Evolutionary conservation across 2,797 vertebrate species (phyloP).

Genomic region (Galago senegalensis): DNA sequence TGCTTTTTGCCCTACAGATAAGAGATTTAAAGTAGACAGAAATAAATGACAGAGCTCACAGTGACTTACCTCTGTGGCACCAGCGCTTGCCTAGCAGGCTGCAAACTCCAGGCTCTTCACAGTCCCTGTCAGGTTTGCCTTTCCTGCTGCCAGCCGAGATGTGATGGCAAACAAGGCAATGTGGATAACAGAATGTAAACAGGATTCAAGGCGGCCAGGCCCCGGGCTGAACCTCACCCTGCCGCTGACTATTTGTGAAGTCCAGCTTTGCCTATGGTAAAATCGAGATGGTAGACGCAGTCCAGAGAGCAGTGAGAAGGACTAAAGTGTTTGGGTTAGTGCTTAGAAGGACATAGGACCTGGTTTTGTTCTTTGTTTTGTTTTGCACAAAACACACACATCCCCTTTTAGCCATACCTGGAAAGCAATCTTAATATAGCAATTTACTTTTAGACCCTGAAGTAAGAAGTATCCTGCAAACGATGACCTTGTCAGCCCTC

Average conservation of each 20-base stretch:
- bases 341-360: background rate
- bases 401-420: background rate
- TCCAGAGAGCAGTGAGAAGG: background rate
- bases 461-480: background rate
- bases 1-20: slow-evolving; percentile 75
- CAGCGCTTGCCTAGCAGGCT: slow-evolving; percentile 42
- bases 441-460: slow-evolving; percentile 9
- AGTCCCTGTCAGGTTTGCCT: background rate
- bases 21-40: slow-evolving; percentile 82
- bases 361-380: background rate
- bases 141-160: slow-evolving; percentile 4
- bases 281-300: background rate
- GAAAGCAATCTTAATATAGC: background rate
- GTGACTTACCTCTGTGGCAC: slow-evolving; percentile 44
- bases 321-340: background rate
- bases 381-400: background rate
- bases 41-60: slow-evolving; percentile 66
- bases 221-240: background rate
- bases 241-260: background rate
- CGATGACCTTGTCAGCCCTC: background rate
- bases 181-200: background rate
- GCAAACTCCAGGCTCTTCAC: slow-evolving; percentile 28
- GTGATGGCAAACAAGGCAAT: slow-evolving; percentile 29
- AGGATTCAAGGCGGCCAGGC: background rate
- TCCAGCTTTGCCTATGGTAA: background rate